phyloP scores from a whole-genome alignment of 2,113 vertebrate species.

The Phalacrocorax aristotelis region DNA sequence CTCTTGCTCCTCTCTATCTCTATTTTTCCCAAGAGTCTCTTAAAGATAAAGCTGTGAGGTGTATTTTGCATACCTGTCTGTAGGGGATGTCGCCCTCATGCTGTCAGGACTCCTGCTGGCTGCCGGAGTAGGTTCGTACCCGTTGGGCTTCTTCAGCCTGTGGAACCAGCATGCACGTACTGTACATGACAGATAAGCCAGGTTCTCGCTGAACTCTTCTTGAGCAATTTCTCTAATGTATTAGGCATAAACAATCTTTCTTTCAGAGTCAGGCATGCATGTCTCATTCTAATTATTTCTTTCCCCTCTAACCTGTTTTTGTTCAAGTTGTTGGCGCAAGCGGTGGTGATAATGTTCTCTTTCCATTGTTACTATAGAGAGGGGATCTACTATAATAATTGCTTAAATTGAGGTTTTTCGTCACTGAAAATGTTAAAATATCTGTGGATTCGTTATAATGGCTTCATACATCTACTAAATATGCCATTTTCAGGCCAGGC shows the following conservation, averaged over 20 bases:
- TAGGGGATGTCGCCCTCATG: neutral
- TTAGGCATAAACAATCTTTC: neutral
- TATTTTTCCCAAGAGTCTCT: neutral
- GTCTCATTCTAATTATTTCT: slow-evolving; percentile 8
- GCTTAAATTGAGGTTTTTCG: neutral
- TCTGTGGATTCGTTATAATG: neutral
- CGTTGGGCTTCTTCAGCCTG: neutral
- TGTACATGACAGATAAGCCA: neutral
- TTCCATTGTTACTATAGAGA: neutral
- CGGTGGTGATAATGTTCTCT: neutral
- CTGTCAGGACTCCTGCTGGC: neutral
- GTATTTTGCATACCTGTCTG: neutral
- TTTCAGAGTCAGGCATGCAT: neutral
- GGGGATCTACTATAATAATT: neutral
- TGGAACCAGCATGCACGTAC: neutral
- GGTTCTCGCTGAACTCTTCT: neutral
- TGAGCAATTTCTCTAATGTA: neutral
- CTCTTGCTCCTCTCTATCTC: neutral
- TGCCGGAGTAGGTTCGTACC: neutral
- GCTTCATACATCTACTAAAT: neutral
- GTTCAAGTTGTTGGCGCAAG: slow-evolving; percentile 7
- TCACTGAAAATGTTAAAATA: neutral
- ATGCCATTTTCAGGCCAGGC: neutral
- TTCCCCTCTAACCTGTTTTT: neutral
- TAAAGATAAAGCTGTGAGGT: neutral